Percentiles rank a stretch among this genome's conserved stretches.
phyloP scores from a whole-genome alignment of 2,113 vertebrate genomes.

The Pogonocichla stellata region DNA sequence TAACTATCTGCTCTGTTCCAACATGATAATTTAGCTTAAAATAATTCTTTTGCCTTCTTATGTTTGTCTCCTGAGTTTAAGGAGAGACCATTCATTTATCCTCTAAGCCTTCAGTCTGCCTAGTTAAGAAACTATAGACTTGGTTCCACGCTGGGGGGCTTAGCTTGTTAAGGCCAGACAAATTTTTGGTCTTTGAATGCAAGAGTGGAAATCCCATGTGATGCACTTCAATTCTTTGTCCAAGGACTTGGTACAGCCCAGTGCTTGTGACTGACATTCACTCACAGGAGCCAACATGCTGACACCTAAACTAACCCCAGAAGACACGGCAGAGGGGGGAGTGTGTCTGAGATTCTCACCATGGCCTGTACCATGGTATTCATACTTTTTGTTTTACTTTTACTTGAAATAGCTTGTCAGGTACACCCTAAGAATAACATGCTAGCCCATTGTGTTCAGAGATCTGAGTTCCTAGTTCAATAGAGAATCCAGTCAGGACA shows the following conservation, averaged over 20 bases:
- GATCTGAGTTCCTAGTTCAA: background rate
- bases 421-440: background rate
- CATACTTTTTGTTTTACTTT: background rate
- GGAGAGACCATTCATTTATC: background rate
- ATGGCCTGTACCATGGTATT: background rate
- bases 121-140: background rate
- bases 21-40: background rate
- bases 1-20: background rate
- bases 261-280: background rate
- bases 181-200: background rate
- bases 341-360: background rate
- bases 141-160: background rate
- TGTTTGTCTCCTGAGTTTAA: background rate
- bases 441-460: background rate
- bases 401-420: background rate
- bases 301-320: background rate
- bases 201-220: background rate
- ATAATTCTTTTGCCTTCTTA: background rate
- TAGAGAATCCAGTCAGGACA: background rate
- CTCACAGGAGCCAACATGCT: background rate
- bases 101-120: background rate
- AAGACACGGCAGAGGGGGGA: background rate
- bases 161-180: background rate
- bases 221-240: background rate
- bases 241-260: accelerated